phyloP scores from a whole-genome alignment of 1,140 invertebrate genomes.

The Pectinophora gossypiella region DNA sequence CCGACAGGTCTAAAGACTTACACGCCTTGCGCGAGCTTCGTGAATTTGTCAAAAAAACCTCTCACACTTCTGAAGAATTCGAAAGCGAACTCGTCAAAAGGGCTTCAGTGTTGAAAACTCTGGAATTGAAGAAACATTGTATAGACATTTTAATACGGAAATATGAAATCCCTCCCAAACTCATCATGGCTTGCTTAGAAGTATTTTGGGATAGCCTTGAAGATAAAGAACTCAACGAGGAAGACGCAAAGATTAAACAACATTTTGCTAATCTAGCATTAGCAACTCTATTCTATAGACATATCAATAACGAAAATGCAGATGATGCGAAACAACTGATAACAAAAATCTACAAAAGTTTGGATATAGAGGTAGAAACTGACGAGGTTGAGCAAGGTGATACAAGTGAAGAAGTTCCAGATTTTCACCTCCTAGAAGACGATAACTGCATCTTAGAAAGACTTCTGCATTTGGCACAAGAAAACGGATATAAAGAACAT shows the following conservation, averaged over 20 bases:
- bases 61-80: constrained; percentile 65
- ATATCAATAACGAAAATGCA: constrained; percentile 38
- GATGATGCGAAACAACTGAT: constrained; percentile 40
- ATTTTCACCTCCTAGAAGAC: constrained; percentile 54
- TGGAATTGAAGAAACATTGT: constrained; percentile 82
- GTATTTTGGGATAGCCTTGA: constrained; percentile 65
- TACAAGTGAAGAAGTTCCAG: constrained; percentile 12
- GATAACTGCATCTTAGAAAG: constrained; percentile 63
- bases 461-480: constrained; percentile 54
- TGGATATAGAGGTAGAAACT: constrained; percentile 16
- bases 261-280: constrained; percentile 49
- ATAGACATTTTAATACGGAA: constrained; percentile 82
- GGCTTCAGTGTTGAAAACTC: constrained; percentile 83
- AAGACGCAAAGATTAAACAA: constrained; percentile 43
- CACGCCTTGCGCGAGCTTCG: constrained; percentile 90
- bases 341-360: constrained; percentile 31
- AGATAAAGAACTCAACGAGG: constrained; percentile 21
- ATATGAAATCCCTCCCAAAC: constrained; percentile 76
- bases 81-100: constrained; percentile 71
- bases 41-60: constrained; percentile 76
- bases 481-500: constrained; percentile 54
- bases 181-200: constrained; percentile 72
- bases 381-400: constrained; percentile 8
- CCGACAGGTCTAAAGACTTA: constrained; percentile 89
- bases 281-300: constrained; percentile 44